Base-by-base conservation (phyloP, 2,888 invertebrate genomes). In the Gisinianus flammeolus region DNA sequence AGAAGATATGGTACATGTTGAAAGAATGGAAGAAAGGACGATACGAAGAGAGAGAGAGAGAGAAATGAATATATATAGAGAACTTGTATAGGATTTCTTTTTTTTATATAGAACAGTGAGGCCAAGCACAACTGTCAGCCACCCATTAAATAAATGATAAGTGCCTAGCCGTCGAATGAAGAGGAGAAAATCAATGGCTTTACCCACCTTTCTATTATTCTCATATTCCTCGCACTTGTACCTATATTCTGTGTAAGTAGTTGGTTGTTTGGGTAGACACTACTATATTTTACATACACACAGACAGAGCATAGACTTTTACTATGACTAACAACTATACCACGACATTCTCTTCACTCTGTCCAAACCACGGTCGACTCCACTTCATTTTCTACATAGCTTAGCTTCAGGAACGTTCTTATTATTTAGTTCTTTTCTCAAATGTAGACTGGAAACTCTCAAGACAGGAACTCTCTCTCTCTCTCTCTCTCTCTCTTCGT, bases 91-190 rank as follows among this genome's bases (percentile, higher is more conserved):
- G n/a, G n/a, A n/a, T n/a, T n/a, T n/a, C n/a, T n/a, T n/a, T n/a
- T n/a, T n/a, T n/a, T n/a, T n/a, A n/a, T n/a, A n/a, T n/a, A 64
- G 64, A 33, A 33, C 31, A 28, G 12, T 22, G 24, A 33, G 67
- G 33, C 31, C 22, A 33, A 79, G 69, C 72, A 31, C 75, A 77
- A 76, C 79, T 79, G 79, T 79, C 79, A 79, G 75, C 67, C 76
- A 64, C 75, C 76, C 79, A 79, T 79, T 79, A 79, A 79, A 79
- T 79, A 79, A 79, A 79, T 76, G 76, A 79, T 79, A 79, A 79
- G 76, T 76, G 73, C 79, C 76, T 69, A 76, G 79, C 70, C 67
- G 68, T 56, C 68, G 76, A 67, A 76, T 76, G 76, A 79, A 76
- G 76, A 76, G 76, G 56, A 76, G 75, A 79, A 79, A 79, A 79